Base-by-base conservation (phyloP, 1,140 invertebrate genomes). In the Plutomurus gul region DNA sequence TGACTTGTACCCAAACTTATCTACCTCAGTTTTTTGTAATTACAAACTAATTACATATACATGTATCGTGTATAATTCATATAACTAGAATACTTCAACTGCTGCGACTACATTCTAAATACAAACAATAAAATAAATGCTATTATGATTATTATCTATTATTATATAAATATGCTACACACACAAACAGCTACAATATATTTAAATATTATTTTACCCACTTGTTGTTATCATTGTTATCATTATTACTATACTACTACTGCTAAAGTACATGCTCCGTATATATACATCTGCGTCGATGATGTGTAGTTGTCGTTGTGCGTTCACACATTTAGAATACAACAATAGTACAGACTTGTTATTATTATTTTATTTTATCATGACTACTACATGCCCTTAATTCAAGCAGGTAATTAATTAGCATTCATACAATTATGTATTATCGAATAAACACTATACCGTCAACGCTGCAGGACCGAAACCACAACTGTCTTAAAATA, bases 1-100 rank as follows among this genome's bases (percentile, higher is more conserved):
- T 65, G 56, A 65, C 56, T 65, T 27, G 25, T 65, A 65, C 56
- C 56, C 56, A 65, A 65, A 65, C 56, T 65, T 65, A 65, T 65
- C 56, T 65, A 65, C 56, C 56, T 65, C 56, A 65, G 56, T 65
- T 65, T 65, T 47, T 65, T 65, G 56, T 65, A 65, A 60, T 60
- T 60, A 60, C 27, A 33, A n/a, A 33, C 33, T 33, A 60, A 16
- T 56, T 43, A 13, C 11, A 3, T 43, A 43, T 43, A 43, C 39
- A 43, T 13, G 39, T 43, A 43, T 10, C 39, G 11, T 13, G 11
- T 43, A 43, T 43, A 13, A 43, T n/a, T 10, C 10, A 13, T 43
- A 43, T 43, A 43, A n/a, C n/a, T n/a, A n/a, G n/a, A n/a, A n/a
- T n/a, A n/a, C n/a, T n/a, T n/a, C n/a, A n/a, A n/a, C n/a, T n/a